Evolutionary conservation across 92 coral and sea anemone species (phyloP), one percentile per base, ranked within the genome.

Genomic region (Palythoa caribaeorum): DNA sequence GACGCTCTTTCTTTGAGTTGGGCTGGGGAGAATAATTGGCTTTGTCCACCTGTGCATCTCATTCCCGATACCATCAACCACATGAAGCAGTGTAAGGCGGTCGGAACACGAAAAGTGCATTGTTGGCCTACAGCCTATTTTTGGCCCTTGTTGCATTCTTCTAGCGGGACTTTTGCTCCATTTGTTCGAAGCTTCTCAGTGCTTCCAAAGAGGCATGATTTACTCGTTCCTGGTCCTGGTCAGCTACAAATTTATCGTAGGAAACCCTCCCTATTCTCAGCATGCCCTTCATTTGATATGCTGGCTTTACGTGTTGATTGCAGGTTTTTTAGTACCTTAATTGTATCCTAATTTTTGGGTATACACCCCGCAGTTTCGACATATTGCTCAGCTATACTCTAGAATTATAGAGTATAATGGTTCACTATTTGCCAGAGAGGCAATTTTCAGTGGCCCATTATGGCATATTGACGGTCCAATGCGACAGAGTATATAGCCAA

Each of bases 181-280:
- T 83, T 54, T 74, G 57, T 73, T 83, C 83, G 1, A 53, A 53
- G 3, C 35, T 50, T 47, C 20, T 38, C 40, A 54, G 50, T 47
- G 28, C 76, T 89, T 5, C 65, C 91, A 35, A 21, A 50, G 76
- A 71, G 40, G 74, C 16, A 54, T 51, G 91, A 83, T 16, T 70
- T 83, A 65, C 44, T 71, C 60, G 69, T 88, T 53, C 54, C 73
- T 71, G 83, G 88, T 13, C 76, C 91, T 35, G 83, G 88, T 1
- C 88, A 88, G 81, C 62, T 5, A 36, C 35, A 20, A 21, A 6
- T 53, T 70, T 72, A 72, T 72, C 77, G 52, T 17, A 37, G 77
- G 44, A 38, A 72, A 38, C 17, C 77, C 52, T 17, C 77, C 44
- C 77, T 72, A 51, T 72, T 72, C 16, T 72, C 77, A 39, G 77